Conservation (phyloP, 2,113 vertebrate genomes). For the Bambusicola thoracicus region DNA sequence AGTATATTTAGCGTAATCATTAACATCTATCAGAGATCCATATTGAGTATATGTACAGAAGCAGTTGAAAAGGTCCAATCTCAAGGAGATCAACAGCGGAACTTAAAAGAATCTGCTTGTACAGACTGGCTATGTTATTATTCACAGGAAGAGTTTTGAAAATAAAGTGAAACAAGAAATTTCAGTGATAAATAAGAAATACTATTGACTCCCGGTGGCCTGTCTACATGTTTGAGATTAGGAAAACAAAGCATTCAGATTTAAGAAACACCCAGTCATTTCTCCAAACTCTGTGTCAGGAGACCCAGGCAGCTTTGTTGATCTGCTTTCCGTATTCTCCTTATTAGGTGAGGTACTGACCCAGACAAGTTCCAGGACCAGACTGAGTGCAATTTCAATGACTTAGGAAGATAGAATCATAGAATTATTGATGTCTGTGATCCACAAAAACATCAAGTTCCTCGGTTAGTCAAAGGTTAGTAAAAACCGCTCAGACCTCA, state of each 20-base stretch:
- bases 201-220: background rate
- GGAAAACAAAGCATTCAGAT: background rate
- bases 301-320: background rate
- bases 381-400: constrained; percentile 42
- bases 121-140: rapidly evolving
- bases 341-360: constrained; percentile 5
- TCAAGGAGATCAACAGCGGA: background rate
- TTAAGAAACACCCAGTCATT: background rate
- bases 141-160: background rate
- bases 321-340: background rate
- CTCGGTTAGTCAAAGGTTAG: constrained; percentile 25
- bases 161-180: background rate
- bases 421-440: constrained; percentile 55
- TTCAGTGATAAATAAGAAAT: background rate
- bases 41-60: background rate
- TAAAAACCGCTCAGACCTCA: constrained; percentile 43
- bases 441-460: constrained; percentile 48
- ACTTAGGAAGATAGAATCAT: constrained; percentile 35
- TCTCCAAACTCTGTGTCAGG: background rate
- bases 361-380: constrained; percentile 30
- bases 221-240: background rate
- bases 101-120: rapidly evolving
- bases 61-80: background rate
- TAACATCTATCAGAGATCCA: background rate
- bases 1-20: background rate